Conservation (phyloP, 2,888 invertebrate genomes). For the Yponomeuta sedellus region DNA sequence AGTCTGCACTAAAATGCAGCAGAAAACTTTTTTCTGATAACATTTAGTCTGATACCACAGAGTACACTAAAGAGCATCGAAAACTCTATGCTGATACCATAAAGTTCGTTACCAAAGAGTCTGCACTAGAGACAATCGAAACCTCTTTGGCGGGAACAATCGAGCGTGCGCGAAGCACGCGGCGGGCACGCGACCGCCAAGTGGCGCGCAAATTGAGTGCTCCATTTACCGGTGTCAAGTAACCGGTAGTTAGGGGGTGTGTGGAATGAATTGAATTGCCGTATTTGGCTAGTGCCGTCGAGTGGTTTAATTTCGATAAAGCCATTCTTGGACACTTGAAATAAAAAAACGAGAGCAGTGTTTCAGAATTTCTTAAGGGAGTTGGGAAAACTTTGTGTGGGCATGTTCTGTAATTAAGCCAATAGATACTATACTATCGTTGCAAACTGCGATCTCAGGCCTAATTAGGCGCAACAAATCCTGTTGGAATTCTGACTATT, state of each 20-base stretch:
- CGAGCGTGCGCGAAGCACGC: constrained; percentile 40
- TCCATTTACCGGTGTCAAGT: constrained; percentile 69
- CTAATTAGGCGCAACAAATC: too few species aligned
- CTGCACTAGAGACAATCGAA: background rate
- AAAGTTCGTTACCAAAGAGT: background rate
- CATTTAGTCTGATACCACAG: background rate
- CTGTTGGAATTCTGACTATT: too few species aligned
- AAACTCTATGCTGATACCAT: background rate
- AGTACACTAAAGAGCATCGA: background rate
- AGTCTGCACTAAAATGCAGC: too few species aligned
- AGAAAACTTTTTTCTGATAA: too few species aligned
- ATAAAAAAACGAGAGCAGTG: background rate
- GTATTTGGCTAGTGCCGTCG: background rate
- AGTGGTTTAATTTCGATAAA: background rate
- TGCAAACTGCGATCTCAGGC: too few species aligned
- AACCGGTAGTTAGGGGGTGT: constrained; percentile 8
- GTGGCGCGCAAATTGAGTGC: constrained; percentile 72
- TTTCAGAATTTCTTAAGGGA: constrained; percentile 11
- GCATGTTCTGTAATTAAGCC: too few species aligned
- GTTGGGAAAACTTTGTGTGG: constrained; percentile 4
- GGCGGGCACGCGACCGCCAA: constrained; percentile 47
- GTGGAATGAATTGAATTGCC: background rate
- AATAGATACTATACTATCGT: too few species aligned
- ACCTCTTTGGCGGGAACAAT: constrained; percentile 40
- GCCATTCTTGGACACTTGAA: background rate